Base-by-base conservation (phyloP, 2,797 vertebrate genomes). In the Jordanella pulchra region DNA sequence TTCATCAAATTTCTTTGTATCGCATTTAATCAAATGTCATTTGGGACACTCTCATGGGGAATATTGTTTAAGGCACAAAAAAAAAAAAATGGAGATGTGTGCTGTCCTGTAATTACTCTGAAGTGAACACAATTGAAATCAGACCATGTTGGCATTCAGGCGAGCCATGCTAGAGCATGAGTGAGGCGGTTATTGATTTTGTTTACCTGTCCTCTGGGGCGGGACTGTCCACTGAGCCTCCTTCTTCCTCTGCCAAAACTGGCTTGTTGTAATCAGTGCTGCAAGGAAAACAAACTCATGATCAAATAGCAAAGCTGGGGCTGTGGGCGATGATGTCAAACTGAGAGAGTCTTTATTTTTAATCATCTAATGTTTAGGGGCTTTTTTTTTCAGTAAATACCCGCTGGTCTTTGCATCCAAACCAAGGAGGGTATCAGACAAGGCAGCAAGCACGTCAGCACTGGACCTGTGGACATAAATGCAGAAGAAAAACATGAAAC, bases 361-460 rank as follows among this genome's bases (percentile, higher is more conserved):
- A 12, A 17, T 32, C 60, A 27, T 1, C 71, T 45, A 79, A 60
- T 67, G 45, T 25, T 74, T 72, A 60, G 4, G 39, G 5, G 11
- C 44, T 21, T 69, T 25, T n/a, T 23, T 2, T 48, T 67, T 11
- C 51, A 44, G 4, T 7, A 60, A 58, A 28, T 93, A 94, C 92
- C 93, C 94, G 79, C 76, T 64, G 69, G 88, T 78, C 70, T 71
- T 75, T 21, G 87, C 76, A 64, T 69, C 54, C n/a, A 89, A 87
- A 69, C 84, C 76, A 76, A 92, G 73, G 61, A 93, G 84, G 0
- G 87, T 86, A 70, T 89, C 77, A 1, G 85, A 91, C 78, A 92
- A 72, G 65, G 85, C 55, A 12, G 68, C 30, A 21, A 89, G 85
- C 0, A 72, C 86, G 70, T 87, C 77, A 69, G 63, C 71, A 47